Percentiles rank a stretch among this genome's conserved stretches.
Conservation (phyloP, 2,888 invertebrate genomes). For the Venusia cambrica region DNA sequence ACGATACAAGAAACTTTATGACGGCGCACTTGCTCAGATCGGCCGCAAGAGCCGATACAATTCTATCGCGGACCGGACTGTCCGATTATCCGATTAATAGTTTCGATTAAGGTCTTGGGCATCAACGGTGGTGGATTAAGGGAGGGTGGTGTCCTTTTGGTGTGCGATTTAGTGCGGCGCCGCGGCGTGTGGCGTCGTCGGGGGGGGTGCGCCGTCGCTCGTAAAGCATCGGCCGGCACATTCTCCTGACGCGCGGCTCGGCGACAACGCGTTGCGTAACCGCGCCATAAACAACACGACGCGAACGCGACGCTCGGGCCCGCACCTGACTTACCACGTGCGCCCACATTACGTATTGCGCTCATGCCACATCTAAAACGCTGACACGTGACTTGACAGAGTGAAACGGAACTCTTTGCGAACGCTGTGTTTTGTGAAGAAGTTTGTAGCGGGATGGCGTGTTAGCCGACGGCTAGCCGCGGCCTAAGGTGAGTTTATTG, state of each 20-base stretch:
- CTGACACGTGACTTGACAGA: conserved; percentile 74
- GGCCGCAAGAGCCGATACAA: conserved; percentile 68
- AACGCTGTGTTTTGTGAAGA: conserved; percentile 73
- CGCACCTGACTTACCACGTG: conserved; percentile 73
- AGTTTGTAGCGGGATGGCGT: conserved; percentile 72
- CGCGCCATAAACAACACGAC: conserved; percentile 77
- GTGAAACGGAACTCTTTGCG: conserved; percentile 66
- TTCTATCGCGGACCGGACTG: conserved; percentile 67
- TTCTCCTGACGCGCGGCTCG: conserved; percentile 79
- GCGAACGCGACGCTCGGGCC: conserved; percentile 48
- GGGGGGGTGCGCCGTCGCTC: conserved; percentile 72
- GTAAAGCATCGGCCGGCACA: conserved; percentile 80
- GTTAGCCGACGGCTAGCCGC: conserved; percentile 72
- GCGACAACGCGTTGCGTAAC: conserved; percentile 80
- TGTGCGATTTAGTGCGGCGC: conserved; percentile 80
- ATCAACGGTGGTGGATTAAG: conserved; percentile 74
- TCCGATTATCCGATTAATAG: conserved; percentile 79
- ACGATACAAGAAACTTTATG: conserved; percentile 81
- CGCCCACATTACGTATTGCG: conserved; percentile 71
- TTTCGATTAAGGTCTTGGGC: conserved; percentile 72
- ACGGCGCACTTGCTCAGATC: conserved; percentile 74
- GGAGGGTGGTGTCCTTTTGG: conserved; percentile 76
- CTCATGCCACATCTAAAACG: conserved; percentile 74
- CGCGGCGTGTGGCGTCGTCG: conserved; percentile 76
- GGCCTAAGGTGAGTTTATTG: conserved; percentile 79